Evolutionary conservation across 2,113 vertebrate genomes (phyloP), one percentile per base, ranked within the genome.

Genomic region (Parotia lawesii): DNA sequence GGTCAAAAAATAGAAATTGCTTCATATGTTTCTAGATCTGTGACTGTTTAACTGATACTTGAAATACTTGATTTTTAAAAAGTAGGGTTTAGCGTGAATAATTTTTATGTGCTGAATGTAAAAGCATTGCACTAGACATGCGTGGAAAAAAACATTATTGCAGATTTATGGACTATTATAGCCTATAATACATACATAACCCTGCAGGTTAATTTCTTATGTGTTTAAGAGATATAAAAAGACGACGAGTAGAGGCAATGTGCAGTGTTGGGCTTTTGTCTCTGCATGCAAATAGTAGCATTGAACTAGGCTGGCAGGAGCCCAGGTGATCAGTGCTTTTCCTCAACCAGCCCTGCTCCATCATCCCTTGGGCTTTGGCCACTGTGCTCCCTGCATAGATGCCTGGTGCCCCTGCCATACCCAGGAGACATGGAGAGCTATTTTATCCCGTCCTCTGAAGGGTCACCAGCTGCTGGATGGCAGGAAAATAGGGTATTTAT

Each of bases 361-460:
- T 16, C 31, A 37, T 11, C n/a, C 29, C 15, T 44, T 33, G 16
- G 57, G 10, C 17, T 92, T 29, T 79, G 58, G 19, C 24, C 64
- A 47, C 31, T 0, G 0, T 5, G 4, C 9, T 65, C 45, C 50
- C 27, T 19, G 42, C 3, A 6, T 24, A 29, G 15, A 29, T 2
- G 3, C 8, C 13, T 61, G 27, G 14, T 57, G 44, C 13, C 25
- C 13, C 28, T 29, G 40, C 17, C 24, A 22, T 37, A 40, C 4
- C 11, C 12, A 6, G 24, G 22, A 10, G 10, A 81, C 37, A 35
- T 1, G 3, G 44, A n/a, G 7, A 83, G 5, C 12, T 47, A 22
- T 29, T 84, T 53, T 24, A 14, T 53, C 17, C 9, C 28, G 9
- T 37, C n/a, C 25, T 40, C 54, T 57, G 31, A 6, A 53, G 5